phyloP scores from a whole-genome alignment of 2,113 vertebrate genomes.

The Mastomys natalensis region DNA sequence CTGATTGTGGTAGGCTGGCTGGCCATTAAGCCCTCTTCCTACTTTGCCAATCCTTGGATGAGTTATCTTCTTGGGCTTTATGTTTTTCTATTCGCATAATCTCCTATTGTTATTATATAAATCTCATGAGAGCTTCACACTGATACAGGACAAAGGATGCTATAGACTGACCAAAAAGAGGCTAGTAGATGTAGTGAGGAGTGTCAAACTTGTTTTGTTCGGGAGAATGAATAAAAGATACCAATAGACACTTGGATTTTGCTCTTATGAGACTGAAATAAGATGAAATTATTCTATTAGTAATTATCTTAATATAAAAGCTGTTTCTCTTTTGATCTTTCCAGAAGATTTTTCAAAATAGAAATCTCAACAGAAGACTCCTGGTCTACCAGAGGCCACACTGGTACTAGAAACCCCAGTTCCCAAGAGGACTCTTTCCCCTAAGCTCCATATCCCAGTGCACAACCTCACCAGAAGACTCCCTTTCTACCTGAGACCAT shows the following conservation, averaged over 20 bases:
- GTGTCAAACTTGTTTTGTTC: not conserved
- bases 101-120: not conserved
- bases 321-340: not conserved
- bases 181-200: not conserved
- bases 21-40: not conserved
- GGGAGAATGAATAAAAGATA: not conserved
- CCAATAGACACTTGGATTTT: not conserved
- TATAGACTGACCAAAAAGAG: not conserved
- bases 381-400: too few species aligned
- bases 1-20: not conserved
- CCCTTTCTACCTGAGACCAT: too few species aligned
- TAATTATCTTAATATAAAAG: conserved; percentile 32
- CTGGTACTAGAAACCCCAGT: too few species aligned
- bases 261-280: not conserved
- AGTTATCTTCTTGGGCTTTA: not conserved
- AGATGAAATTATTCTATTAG: conserved; percentile 27
- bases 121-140: not conserved
- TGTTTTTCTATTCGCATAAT: not conserved
- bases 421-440: too few species aligned
- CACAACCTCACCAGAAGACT: too few species aligned
- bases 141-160: not conserved
- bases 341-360: not conserved
- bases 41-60: not conserved
- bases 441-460: too few species aligned
- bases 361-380: not conserved